phyloP scores from a whole-genome alignment of 2,888 invertebrate genomes.

The Argyresthia goedartella region DNA sequence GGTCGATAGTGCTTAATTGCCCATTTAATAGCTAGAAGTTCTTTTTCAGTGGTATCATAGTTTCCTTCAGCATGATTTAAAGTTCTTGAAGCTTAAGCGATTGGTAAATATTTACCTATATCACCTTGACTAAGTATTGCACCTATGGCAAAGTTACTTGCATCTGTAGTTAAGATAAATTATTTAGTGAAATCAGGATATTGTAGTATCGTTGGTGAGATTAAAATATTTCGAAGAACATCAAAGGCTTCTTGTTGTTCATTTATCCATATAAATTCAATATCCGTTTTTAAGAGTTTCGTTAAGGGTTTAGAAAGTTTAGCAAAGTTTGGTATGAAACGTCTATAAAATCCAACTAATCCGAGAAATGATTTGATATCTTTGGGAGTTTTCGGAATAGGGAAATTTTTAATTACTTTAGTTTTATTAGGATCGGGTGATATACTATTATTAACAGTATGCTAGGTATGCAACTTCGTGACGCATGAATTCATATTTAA shows the following conservation, averaged over 20 bases:
- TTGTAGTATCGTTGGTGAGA: slow-evolving; percentile 13
- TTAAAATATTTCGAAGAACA: slow-evolving; percentile 16
- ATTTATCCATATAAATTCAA: neutral
- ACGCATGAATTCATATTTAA: neutral
- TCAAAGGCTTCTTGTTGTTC: neutral
- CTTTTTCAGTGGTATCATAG: slow-evolving; percentile 15
- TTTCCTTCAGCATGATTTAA: slow-evolving; percentile 4
- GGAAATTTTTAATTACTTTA: slow-evolving; percentile 17
- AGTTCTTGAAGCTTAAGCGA: slow-evolving; percentile 5
- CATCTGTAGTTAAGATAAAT: slow-evolving; percentile 13
- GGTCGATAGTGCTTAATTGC: slow-evolving; percentile 16
- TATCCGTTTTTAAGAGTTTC: neutral
- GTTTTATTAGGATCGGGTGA: slow-evolving; percentile 27
- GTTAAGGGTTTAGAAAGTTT: too few relatives aligned
- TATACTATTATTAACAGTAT: neutral
- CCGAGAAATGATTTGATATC: slow-evolving; percentile 27
- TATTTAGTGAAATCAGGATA: slow-evolving; percentile 13
- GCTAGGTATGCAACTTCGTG: neutral
- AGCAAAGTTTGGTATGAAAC: slow-evolving; percentile 16
- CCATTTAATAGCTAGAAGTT: slow-evolving; percentile 16
- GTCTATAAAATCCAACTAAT: slow-evolving; percentile 23
- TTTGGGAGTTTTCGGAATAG: slow-evolving; percentile 20
- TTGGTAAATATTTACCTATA: slow-evolving; percentile 11
- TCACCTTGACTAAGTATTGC: too few relatives aligned
- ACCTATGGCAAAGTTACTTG: slow-evolving; percentile 9